Percentiles rank a stretch among this genome's conserved stretches.
phyloP scores from a whole-genome alignment of 2,888 invertebrate species.

The Eristalinus sepulchralis region DNA sequence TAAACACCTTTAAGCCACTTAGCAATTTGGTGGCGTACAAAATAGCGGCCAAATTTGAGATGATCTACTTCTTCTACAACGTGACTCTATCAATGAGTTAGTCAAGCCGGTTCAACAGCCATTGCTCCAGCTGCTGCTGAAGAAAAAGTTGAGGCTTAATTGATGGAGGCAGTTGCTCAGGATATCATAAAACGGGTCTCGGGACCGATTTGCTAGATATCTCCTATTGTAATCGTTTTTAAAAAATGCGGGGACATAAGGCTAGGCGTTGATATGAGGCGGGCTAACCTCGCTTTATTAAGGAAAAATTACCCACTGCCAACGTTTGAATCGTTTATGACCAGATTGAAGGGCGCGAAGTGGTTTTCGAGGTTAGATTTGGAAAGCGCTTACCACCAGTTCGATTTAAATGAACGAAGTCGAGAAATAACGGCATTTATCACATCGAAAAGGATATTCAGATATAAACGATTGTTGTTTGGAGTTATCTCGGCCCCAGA shows the following conservation, averaged over 20 bases:
- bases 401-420: conserved; percentile 61
- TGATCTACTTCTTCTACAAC: no score
- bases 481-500: conserved; percentile 75
- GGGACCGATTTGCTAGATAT: conserved; percentile 74
- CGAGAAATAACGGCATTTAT: conserved; percentile 64
- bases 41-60: no score
- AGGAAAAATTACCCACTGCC: conserved; percentile 72
- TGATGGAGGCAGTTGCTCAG: conserved; percentile 69
- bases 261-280: conserved; percentile 76
- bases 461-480: conserved; percentile 77
- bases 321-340: conserved; percentile 71
- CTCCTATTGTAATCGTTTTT: conserved; percentile 75
- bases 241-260: conserved; percentile 74
- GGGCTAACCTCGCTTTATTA: conserved; percentile 75
- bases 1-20: no score
- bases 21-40: no score
- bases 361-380: conserved; percentile 74
- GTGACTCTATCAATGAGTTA: conserved; percentile 73
- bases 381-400: conserved; percentile 73
- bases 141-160: conserved; percentile 44
- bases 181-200: conserved; percentile 50
- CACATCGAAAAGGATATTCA: conserved; percentile 66
- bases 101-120: conserved; percentile 75
- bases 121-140: conserved; percentile 74
- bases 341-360: conserved; percentile 65